Conservation (phyloP, 2,888 invertebrate genomes). For the Megaustenia siamemsis region DNA sequence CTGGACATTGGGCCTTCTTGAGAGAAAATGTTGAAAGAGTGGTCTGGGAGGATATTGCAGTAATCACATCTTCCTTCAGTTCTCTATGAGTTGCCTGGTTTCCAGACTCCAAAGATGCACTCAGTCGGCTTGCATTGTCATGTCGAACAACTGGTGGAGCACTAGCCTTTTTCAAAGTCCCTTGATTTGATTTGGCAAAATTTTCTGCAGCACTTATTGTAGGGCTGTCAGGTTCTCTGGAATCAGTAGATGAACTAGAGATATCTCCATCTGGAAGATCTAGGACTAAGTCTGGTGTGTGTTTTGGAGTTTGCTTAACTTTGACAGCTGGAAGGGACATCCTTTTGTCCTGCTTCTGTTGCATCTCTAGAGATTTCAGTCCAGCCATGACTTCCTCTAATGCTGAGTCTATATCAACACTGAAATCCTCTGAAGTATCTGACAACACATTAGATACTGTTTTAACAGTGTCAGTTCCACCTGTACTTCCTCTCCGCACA, state of each 20-base stretch:
- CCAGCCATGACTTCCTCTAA: conserved; percentile 80
- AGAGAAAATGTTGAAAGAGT: conserved; percentile 54
- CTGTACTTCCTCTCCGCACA: conserved; percentile 17
- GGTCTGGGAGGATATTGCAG: conserved; percentile 29
- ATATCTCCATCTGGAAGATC: conserved; percentile 77
- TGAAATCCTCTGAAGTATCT: conserved; percentile 50
- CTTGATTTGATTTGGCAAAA: conserved; percentile 89
- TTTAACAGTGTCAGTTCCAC: background rate
- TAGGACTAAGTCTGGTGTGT: conserved; percentile 79
- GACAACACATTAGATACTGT: conserved; percentile 7
- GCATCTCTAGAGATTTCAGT: conserved; percentile 77
- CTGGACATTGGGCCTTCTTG: conserved; percentile 56
- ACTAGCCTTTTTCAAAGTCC: conserved; percentile 86
- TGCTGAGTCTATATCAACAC: conserved; percentile 78
- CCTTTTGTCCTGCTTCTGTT: conserved; percentile 74
- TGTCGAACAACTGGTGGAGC: conserved; percentile 53
- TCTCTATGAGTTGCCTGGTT: conserved; percentile 41
- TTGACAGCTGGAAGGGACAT: conserved; percentile 73
- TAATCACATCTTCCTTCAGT: background rate
- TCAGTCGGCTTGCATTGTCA: conserved; percentile 49
- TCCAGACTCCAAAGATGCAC: conserved; percentile 56
- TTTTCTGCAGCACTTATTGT: conserved; percentile 85
- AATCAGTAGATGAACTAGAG: conserved; percentile 71
- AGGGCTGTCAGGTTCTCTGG: conserved; percentile 73
- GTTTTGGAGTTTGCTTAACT: conserved; percentile 71